Evolutionary conservation across 2,113 vertebrate genomes (phyloP).

Genomic region (Labrus mixtus): DNA sequence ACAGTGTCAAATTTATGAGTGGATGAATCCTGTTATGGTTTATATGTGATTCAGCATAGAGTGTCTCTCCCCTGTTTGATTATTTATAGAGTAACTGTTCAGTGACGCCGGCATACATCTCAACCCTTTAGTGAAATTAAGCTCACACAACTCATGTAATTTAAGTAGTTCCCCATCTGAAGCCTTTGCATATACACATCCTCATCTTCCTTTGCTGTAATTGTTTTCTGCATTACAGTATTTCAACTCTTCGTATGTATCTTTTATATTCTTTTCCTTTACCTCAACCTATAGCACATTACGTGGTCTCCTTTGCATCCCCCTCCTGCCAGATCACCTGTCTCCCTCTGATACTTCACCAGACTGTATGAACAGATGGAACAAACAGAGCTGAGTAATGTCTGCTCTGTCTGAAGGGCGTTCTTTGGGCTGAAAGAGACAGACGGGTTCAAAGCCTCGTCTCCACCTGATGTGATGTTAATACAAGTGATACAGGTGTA

Average conservation of each 20-base stretch:
- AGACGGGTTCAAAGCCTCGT: slow-evolving; percentile 19
- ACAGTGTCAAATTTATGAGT: slow-evolving; percentile 6
- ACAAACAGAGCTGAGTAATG: slow-evolving; percentile 47
- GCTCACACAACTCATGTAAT: neutral
- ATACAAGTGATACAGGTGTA: slow-evolving; percentile 5
- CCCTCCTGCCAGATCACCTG: slow-evolving; percentile 11
- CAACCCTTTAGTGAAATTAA: neutral
- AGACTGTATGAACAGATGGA: slow-evolving; percentile 40
- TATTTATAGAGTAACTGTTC: neutral
- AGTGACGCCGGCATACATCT: neutral
- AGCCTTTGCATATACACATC: neutral
- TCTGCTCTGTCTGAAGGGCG: slow-evolving; percentile 44
- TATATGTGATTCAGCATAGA: neutral
- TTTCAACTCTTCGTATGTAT: no score
- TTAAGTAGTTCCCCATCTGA: neutral
- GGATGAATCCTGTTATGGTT: neutral
- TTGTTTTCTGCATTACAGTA: neutral
- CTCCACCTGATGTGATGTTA: slow-evolving; percentile 1
- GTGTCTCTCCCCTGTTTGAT: neutral
- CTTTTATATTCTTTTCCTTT: neutral
- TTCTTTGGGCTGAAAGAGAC: slow-evolving; percentile 11
- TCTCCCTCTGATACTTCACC: slow-evolving; percentile 16
- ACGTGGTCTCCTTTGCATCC: neutral
- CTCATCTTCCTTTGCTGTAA: neutral
- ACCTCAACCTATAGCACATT: neutral